Conservation (phyloP, 2,113 vertebrate genomes). For the Melanostigma gelatinosum region DNA sequence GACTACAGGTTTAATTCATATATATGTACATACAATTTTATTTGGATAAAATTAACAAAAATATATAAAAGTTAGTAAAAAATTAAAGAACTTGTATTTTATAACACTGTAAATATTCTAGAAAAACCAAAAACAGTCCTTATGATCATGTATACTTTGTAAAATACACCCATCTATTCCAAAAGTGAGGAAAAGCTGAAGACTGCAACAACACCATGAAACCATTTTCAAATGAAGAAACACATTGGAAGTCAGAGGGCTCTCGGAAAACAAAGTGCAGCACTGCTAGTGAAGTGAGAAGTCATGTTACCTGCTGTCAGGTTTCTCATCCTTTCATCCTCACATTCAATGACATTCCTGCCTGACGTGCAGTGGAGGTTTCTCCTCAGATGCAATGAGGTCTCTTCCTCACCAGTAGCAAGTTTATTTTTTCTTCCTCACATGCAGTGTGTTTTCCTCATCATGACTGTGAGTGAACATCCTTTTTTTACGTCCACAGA, state of each 20-base stretch:
- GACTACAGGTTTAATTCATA: not conserved
- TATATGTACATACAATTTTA: slow-evolving; percentile 25
- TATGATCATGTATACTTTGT: not conserved
- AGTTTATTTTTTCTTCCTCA: not conserved
- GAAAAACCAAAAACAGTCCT: slow-evolving; percentile 7
- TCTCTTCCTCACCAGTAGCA: not conserved
- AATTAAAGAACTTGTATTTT: not conserved
- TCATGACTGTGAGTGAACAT: too few relatives aligned
- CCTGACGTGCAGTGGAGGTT: not conserved
- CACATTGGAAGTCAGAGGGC: not conserved
- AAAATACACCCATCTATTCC: not conserved
- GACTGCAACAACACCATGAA: not conserved
- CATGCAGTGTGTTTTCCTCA: not conserved
- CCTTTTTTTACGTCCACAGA: not conserved
- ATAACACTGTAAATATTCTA: not conserved
- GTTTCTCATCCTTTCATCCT: not conserved
- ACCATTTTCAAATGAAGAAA: not conserved
- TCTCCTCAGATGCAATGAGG: not conserved
- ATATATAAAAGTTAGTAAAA: slow-evolving; percentile 6
- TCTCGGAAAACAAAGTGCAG: not conserved
- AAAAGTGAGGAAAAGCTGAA: not conserved
- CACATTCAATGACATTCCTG: too few relatives aligned
- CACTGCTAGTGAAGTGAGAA: not conserved
- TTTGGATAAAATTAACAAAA: slow-evolving; percentile 24
- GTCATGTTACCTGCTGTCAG: not conserved